Percentiles rank a stretch among this genome's conserved stretches.
phyloP scores from a whole-genome alignment of 2,797 vertebrate species.

The Apogon hyalosoma region DNA sequence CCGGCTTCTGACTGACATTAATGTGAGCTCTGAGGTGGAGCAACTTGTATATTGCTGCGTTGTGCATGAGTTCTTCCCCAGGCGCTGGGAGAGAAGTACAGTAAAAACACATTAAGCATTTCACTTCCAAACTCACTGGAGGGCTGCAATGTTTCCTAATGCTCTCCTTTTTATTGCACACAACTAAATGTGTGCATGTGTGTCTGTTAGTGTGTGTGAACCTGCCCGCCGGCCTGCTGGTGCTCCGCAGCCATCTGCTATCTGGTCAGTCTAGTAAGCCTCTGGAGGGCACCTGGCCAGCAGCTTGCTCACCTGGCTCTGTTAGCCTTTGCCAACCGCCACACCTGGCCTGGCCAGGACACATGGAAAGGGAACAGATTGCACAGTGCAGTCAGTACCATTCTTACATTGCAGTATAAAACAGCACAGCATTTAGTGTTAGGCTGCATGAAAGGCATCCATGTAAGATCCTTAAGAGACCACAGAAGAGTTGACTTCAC shows the following conservation, averaged over 20 bases:
- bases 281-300: constrained; percentile 81
- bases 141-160: constrained; percentile 60
- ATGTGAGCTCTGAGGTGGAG: constrained; percentile 48
- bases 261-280: constrained; percentile 74
- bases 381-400: constrained; percentile 45
- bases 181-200: constrained; percentile 27
- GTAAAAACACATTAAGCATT: constrained; percentile 72
- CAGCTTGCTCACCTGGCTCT: constrained; percentile 79
- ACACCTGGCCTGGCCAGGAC: constrained; percentile 70
- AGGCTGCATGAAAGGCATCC: not conserved
- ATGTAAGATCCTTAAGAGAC: not conserved
- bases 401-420: constrained; percentile 31
- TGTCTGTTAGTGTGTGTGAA: constrained; percentile 11
- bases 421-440: constrained; percentile 10
- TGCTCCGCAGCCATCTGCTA: constrained; percentile 75
- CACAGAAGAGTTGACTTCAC: not conserved
- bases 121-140: constrained; percentile 62
- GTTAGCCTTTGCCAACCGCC: constrained; percentile 67
- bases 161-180: constrained; percentile 55
- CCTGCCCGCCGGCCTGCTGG: constrained; percentile 54
- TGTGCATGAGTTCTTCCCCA: constrained; percentile 44
- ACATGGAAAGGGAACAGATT: constrained; percentile 62
- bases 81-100: constrained; percentile 56
- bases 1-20: constrained; percentile 58
- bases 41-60: constrained; percentile 43